A percentile compares a stretch with the other conserved stretches of the same genome.
Evolutionary conservation across 2,797 vertebrate species (phyloP).

Genomic region (Epinephelus coioides): DNA sequence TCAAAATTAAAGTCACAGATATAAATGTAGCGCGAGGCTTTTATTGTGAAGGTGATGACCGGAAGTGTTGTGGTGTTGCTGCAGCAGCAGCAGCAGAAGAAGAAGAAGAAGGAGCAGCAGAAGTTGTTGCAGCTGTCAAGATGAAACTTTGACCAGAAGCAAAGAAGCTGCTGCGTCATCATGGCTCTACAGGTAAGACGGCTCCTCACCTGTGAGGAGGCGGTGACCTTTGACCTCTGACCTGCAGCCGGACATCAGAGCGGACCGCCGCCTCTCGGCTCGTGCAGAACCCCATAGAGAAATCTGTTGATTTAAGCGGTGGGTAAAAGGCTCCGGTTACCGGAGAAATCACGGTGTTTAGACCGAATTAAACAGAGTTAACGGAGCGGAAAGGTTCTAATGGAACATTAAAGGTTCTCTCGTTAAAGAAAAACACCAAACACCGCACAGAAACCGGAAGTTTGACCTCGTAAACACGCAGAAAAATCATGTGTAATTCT

Average conservation of each 20-base stretch:
- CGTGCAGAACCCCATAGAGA: slow-evolving; percentile 5
- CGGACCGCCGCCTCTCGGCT: neutral
- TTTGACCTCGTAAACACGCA: neutral
- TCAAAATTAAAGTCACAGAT: too few relatives aligned
- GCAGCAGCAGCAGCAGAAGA: neutral
- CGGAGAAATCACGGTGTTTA: fast-evolving
- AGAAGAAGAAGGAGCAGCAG: neutral
- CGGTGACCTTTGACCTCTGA: slow-evolving; percentile 14
- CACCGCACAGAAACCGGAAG: neutral
- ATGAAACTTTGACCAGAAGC: slow-evolving; percentile 17
- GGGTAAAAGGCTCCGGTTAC: neutral
- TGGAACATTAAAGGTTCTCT: fast-evolving
- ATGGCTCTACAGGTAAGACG: slow-evolving; percentile 32
- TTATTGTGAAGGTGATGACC: neutral
- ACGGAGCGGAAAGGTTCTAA: neutral
- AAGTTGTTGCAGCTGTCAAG: neutral
- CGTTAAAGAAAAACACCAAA: neutral
- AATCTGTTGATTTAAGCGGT: neutral
- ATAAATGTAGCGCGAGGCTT: neutral
- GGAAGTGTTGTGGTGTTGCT: neutral
- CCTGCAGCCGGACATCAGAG: neutral
- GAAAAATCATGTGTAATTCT: neutral
- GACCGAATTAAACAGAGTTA: too few relatives aligned
- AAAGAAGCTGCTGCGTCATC: neutral
- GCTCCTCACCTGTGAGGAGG: neutral